Conservation (phyloP, 1,140 invertebrate genomes). For the Neodiprion pinetum region DNA sequence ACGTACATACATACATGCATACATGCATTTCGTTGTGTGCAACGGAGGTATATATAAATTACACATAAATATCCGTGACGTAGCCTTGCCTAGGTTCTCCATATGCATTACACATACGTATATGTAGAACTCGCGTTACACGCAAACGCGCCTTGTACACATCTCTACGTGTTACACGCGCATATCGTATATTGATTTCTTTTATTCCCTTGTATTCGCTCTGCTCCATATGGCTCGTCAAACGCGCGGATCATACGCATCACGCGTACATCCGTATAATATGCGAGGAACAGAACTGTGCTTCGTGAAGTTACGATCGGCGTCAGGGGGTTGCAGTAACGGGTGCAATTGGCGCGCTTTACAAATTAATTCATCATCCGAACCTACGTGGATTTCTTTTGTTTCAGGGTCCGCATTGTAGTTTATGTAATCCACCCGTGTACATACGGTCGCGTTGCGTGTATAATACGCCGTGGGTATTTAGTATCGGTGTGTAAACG, state of each 20-base stretch:
- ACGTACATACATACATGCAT: too few relatives aligned
- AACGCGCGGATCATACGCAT: not conserved
- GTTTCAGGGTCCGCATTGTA: not conserved
- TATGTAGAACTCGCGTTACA: not conserved
- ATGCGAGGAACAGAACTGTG: not conserved
- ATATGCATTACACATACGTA: too few relatives aligned
- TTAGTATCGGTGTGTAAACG: too few relatives aligned
- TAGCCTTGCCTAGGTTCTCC: too few relatives aligned
- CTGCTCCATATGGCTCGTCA: not conserved
- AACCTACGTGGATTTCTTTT: not conserved
- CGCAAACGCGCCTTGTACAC: not conserved
- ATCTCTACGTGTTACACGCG: too few relatives aligned
- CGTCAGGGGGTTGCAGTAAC: not conserved
- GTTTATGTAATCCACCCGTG: too few relatives aligned
- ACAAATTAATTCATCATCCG: not conserved
- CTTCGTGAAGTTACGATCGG: not conserved
- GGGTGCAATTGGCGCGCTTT: not conserved
- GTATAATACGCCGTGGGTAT: too few relatives aligned
- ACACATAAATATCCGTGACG: too few relatives aligned
- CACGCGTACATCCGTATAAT: too few relatives aligned
- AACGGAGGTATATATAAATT: too few relatives aligned
- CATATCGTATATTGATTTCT: not conserved
- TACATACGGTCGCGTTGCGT: too few relatives aligned
- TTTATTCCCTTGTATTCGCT: not conserved
- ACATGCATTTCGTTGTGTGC: too few relatives aligned